Percentiles rank a stretch among this genome's conserved stretches.
Conservation (phyloP, 2,113 vertebrate genomes). For the Australoheros scitulus region DNA sequence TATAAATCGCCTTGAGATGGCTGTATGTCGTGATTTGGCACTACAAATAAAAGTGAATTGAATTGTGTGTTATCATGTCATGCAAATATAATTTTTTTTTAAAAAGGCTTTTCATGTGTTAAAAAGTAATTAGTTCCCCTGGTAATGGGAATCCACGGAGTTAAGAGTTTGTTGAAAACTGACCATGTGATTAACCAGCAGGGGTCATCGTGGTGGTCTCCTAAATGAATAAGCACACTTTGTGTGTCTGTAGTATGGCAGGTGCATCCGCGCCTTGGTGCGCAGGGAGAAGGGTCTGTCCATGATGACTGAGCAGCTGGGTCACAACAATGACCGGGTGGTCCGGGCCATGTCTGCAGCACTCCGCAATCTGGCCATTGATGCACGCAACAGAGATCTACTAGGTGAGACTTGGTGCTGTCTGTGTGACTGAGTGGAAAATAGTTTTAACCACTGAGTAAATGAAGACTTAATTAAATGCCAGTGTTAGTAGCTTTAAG, state of each 20-base stretch:
- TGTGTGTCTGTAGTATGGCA: constrained; percentile 83
- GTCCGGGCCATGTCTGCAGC: constrained; percentile 93
- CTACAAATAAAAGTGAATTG: too few species aligned
- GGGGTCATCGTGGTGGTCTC: fast-evolving
- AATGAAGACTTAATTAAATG: neutral
- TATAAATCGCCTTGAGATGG: too few species aligned
- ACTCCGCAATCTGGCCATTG: constrained; percentile 93
- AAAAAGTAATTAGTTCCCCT: too few species aligned
- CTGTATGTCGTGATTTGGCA: too few species aligned
- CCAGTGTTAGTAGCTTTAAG: neutral
- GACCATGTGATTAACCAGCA: neutral
- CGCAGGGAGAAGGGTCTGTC: constrained; percentile 93
- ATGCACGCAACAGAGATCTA: constrained; percentile 89
- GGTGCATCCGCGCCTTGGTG: constrained; percentile 87
- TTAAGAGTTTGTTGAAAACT: neutral
- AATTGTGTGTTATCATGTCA: too few species aligned
- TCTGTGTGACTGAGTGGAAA: fast-evolving
- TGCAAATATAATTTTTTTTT: too few species aligned
- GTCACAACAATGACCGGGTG: constrained; percentile 88
- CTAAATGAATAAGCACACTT: neutral
- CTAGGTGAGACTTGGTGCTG: constrained; percentile 81
- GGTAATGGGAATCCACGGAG: neutral
- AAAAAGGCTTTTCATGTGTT: too few species aligned
- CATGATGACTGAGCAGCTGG: constrained; percentile 89
- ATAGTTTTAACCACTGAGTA: neutral